These are phyloP conservation scores for Drosophila paramelanica DNA, from an alignment of 2,888 invertebrate genomes.

Conservation along the genomic window DNA sequence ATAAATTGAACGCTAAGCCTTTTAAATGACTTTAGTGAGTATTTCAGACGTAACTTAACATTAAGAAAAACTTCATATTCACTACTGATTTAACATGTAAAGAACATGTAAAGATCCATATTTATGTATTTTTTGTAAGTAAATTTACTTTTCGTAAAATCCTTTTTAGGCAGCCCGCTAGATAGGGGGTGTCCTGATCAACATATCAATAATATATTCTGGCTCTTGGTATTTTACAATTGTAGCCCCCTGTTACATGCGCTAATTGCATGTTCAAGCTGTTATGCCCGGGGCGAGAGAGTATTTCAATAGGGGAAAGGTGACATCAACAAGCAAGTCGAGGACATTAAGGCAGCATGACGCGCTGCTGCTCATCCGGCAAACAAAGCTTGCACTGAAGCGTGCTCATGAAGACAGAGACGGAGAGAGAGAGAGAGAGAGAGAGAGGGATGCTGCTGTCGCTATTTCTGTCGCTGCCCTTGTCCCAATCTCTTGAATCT, in stretches of 20 bases:
- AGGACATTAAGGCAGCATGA: slow-evolving; percentile 58
- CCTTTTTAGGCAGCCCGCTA: neutral
- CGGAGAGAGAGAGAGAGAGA: neutral
- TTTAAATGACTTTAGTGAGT: too few relatives aligned
- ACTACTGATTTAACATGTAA: too few relatives aligned
- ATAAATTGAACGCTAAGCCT: too few relatives aligned
- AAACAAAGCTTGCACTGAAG: slow-evolving; percentile 75
- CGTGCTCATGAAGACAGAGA: slow-evolving; percentile 33
- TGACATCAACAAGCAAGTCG: slow-evolving; percentile 55
- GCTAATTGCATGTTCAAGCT: neutral
- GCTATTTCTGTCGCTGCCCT: slow-evolving; percentile 48
- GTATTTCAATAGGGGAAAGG: slow-evolving; percentile 50
- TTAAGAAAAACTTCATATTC: too few relatives aligned
- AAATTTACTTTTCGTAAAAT: neutral
- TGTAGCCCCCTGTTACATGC: neutral
- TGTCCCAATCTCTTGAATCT: slow-evolving; percentile 73
- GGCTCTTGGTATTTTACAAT: neutral
- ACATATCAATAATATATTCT: neutral
- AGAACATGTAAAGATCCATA: too few relatives aligned
- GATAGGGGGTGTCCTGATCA: neutral
- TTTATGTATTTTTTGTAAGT: too few relatives aligned
- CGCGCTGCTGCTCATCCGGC: slow-evolving; percentile 59
- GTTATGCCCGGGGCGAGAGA: slow-evolving; percentile 4
- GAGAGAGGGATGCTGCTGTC: slow-evolving; percentile 25
- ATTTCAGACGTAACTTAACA: too few relatives aligned